Evolutionary conservation across 2,888 invertebrate species (phyloP).

Genomic region (Bombylius major): DNA sequence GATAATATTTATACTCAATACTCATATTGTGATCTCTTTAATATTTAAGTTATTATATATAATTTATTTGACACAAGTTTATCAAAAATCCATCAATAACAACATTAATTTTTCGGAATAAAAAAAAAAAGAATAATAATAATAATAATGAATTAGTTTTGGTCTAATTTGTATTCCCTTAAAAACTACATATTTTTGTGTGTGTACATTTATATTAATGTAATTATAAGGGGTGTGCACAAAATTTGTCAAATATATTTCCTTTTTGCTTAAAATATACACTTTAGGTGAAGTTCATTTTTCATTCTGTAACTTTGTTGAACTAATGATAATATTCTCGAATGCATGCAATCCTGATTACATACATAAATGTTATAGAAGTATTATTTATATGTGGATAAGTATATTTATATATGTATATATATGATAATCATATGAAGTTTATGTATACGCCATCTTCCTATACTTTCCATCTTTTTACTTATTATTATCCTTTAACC

Average conservation of each 20-base stretch:
- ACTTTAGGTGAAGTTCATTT: slow-evolving; percentile 18
- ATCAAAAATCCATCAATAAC: not conserved
- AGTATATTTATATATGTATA: too few species aligned
- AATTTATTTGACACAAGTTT: not conserved
- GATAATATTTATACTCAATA: too few species aligned
- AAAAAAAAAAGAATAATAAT: too few species aligned
- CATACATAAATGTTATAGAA: too few species aligned
- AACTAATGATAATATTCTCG: not conserved
- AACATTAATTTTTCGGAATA: not conserved
- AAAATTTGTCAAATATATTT: slow-evolving; percentile 20
- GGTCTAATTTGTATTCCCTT: slow-evolving; percentile 6
- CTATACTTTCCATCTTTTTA: too few species aligned
- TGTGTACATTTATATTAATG: not conserved
- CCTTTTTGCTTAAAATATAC: slow-evolving; percentile 15
- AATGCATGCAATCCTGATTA: not conserved
- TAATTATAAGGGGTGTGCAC: slow-evolving; percentile 11
- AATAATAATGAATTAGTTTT: not conserved
- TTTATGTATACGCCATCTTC: too few species aligned
- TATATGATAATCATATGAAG: too few species aligned
- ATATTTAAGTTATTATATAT: too few species aligned
- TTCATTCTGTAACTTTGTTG: slow-evolving; percentile 13
- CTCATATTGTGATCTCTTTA: too few species aligned
- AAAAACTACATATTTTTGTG: not conserved
- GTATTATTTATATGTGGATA: too few species aligned
- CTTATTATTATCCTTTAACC: too few species aligned